Evolutionary conservation across 2,797 vertebrate genomes (phyloP).

Genomic region (Clarias pachynema): DNA sequence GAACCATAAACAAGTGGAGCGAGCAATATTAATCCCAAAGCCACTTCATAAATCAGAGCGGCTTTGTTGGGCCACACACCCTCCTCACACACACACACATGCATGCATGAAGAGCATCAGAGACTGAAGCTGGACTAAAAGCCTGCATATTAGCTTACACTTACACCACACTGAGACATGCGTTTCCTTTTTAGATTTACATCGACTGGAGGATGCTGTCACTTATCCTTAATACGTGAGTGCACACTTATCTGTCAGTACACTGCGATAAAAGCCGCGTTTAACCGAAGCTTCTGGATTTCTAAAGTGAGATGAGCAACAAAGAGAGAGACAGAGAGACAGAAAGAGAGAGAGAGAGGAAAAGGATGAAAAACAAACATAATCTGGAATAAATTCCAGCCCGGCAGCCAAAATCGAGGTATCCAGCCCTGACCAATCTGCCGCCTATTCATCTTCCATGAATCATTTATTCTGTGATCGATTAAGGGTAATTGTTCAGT

Average conservation of each 20-base stretch:
- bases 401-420: constrained; percentile 86
- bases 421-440: constrained; percentile 88
- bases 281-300: not conserved
- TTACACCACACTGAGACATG: constrained; percentile 61
- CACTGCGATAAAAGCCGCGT: constrained; percentile 2
- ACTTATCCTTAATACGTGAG: constrained; percentile 64
- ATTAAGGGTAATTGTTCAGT: constrained; percentile 97
- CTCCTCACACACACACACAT: constrained; percentile 20
- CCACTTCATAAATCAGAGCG: constrained; percentile 74
- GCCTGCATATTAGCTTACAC: constrained; percentile 67
- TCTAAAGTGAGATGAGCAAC: not conserved
- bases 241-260: constrained; percentile 22
- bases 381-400: constrained; percentile 93
- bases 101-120: not conserved
- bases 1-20: constrained; percentile 70
- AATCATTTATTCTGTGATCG: constrained; percentile 99
- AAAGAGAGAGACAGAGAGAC: not conserved
- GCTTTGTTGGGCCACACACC: constrained; percentile 63
- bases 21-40: constrained; percentile 73
- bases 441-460: constrained; percentile 95
- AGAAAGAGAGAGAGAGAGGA: not conserved
- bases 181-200: constrained; percentile 71
- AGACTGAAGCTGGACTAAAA: constrained; percentile 61
- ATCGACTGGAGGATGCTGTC: constrained; percentile 58
- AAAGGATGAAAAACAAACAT: constrained; percentile 56